These are phyloP conservation scores for Cephus sareptanus DNA, from an alignment of 2,888 invertebrate species.

Conservation along the genomic window DNA sequence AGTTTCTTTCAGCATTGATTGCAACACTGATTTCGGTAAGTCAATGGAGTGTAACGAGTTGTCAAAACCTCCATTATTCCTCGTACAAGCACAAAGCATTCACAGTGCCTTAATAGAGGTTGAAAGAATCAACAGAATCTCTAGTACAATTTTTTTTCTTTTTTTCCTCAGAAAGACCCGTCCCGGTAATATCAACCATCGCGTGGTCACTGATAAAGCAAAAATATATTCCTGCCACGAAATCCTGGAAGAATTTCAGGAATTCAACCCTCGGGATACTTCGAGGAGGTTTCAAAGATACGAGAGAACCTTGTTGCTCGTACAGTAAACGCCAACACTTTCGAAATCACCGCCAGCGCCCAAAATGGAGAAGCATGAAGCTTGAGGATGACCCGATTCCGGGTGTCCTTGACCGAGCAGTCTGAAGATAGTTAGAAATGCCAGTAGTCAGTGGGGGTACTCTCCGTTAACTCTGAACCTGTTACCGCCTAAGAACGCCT, in stretches of 20 bases:
- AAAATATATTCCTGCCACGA: not conserved
- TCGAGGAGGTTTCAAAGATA: not conserved
- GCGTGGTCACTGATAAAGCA: not conserved
- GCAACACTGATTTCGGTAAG: not conserved
- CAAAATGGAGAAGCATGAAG: not conserved
- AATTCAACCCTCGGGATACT: not conserved
- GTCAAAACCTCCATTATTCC: not conserved
- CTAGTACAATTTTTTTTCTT: not conserved
- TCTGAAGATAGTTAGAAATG: conserved; percentile 22
- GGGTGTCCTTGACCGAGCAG: conserved; percentile 55
- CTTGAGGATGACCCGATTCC: conserved; percentile 49
- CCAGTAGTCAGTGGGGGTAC: conserved; percentile 23
- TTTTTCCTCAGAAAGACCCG: not conserved
- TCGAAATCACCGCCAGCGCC: not conserved
- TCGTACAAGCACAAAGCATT: not conserved
- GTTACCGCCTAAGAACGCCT: conserved; percentile 42
- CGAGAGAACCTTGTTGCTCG: not conserved
- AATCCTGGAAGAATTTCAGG: not conserved
- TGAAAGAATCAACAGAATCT: not conserved
- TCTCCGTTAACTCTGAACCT: conserved; percentile 38
- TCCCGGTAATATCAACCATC: not conserved
- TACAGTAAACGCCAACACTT: not conserved
- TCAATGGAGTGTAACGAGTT: not conserved
- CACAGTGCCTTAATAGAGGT: not conserved
- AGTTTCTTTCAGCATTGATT: not conserved